Evolutionary conservation across 2,797 vertebrate genomes (phyloP).

Genomic region (Microctenopoma lineatum): DNA sequence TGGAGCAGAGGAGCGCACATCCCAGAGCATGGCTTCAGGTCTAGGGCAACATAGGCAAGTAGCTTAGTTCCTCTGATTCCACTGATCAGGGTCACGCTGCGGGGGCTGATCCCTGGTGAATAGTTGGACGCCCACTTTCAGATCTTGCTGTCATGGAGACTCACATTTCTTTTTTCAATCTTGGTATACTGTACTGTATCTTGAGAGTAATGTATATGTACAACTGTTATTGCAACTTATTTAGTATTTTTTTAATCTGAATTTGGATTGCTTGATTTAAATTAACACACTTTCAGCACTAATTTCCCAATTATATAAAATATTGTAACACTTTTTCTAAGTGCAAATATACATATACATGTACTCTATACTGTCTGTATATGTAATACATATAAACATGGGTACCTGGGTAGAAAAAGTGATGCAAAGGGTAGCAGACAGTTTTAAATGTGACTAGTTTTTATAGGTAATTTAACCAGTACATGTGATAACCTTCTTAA

Average conservation of each 20-base stretch:
- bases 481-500: background rate
- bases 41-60: constrained; percentile 36
- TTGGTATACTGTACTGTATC: constrained; percentile 17
- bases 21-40: constrained; percentile 40
- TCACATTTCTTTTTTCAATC: constrained; percentile 40
- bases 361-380: too few species aligned
- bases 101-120: constrained; percentile 48
- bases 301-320: background rate
- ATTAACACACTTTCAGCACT: background rate
- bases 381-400: background rate
- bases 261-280: background rate
- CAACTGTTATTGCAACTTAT: too few species aligned
- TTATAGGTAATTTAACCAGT: background rate
- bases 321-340: background rate
- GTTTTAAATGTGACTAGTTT: background rate
- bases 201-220: constrained; percentile 31
- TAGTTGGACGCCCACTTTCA: constrained; percentile 53
- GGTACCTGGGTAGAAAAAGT: background rate
- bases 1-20: constrained; percentile 29
- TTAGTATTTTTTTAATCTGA: background rate
- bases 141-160: constrained; percentile 71
- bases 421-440: constrained; percentile 4
- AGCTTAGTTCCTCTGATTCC: constrained; percentile 42
- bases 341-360: too few species aligned
- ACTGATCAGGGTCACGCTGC: constrained; percentile 62